phyloP scores from a whole-genome alignment of 37 sponge, comb jelly and placozoan genomes.

The Oscarella lobularis region DNA sequence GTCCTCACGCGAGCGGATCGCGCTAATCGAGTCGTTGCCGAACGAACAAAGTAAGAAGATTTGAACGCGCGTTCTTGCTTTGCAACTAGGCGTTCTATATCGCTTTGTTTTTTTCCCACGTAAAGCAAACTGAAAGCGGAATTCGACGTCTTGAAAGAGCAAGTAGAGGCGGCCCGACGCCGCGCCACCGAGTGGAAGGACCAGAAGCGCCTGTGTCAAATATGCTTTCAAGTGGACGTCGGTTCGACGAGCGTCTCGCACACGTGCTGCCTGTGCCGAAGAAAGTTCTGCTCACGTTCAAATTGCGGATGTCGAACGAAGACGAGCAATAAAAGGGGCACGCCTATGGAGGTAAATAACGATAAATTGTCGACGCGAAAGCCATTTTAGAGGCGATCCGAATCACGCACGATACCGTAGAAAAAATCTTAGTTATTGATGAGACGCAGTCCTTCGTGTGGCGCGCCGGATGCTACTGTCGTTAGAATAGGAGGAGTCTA shows the following conservation, averaged over 20 bases:
- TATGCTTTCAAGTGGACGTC: not conserved
- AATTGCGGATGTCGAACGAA: not conserved
- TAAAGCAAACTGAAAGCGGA: not conserved
- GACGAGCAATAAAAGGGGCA: not conserved
- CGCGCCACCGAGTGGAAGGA: not conserved
- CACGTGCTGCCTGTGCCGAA: not conserved
- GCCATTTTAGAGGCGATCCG: too few species aligned
- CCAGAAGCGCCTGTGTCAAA: constrained; percentile 2
- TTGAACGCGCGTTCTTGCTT: not conserved
- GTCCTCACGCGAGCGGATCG: not conserved
- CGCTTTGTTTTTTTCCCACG: not conserved
- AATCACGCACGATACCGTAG: too few species aligned
- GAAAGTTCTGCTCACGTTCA: not conserved
- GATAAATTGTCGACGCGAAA: too few species aligned
- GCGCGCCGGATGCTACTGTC: too few species aligned
- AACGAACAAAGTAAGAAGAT: not conserved
- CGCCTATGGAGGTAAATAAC: not conserved
- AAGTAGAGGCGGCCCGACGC: not conserved
- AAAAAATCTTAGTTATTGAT: too few species aligned
- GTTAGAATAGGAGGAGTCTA: too few species aligned
- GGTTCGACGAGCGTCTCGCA: not conserved
- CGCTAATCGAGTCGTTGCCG: not conserved
- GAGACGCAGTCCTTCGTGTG: too few species aligned
- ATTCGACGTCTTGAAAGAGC: not conserved
- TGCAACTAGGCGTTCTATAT: not conserved